phyloP scores from a whole-genome alignment of 2,797 vertebrate species.

The Synanceia verrucosa region DNA sequence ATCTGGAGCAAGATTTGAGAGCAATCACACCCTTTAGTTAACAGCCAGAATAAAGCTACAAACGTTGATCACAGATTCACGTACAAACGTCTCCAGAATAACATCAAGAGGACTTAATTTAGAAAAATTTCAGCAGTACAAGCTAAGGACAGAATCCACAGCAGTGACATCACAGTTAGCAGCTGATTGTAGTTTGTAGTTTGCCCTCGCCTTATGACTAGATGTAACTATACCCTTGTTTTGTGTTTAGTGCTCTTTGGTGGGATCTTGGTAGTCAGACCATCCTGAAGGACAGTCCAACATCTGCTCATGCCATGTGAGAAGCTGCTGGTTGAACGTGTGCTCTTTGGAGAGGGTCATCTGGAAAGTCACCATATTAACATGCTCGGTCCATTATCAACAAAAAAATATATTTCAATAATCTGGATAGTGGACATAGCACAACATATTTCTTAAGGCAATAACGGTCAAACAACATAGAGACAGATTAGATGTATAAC shows the following conservation, averaged over 20 bases:
- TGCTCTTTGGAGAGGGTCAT: constrained; percentile 36
- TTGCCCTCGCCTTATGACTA: background rate
- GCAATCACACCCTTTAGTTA: constrained; percentile 59
- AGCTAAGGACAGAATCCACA: constrained; percentile 30
- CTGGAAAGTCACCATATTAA: constrained; percentile 18
- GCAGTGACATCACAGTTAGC: constrained; percentile 8
- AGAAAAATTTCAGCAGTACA: constrained; percentile 51
- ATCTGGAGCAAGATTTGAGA: constrained; percentile 18
- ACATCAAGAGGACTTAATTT: constrained; percentile 40
- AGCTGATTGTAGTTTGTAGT: constrained; percentile 5
- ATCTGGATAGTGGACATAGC: constrained; percentile 49
- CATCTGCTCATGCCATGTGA: background rate
- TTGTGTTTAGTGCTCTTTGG: constrained; percentile 36
- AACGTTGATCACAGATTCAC: constrained; percentile 58
- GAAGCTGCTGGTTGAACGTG: constrained; percentile 41
- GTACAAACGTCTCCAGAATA: constrained; percentile 55
- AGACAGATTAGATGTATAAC: constrained; percentile 49
- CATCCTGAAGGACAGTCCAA: constrained; percentile 26
- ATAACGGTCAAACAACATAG: constrained; percentile 71
- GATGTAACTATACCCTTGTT: constrained; percentile 20
- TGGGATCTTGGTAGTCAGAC: constrained; percentile 20
- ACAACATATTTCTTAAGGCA: constrained; percentile 76
- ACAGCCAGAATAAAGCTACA: constrained; percentile 62
- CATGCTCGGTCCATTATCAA: constrained; percentile 51
- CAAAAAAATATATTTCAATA: constrained; percentile 57